phyloP scores from a whole-genome alignment of 2,888 invertebrate genomes.

The Phorcus lineatus region DNA sequence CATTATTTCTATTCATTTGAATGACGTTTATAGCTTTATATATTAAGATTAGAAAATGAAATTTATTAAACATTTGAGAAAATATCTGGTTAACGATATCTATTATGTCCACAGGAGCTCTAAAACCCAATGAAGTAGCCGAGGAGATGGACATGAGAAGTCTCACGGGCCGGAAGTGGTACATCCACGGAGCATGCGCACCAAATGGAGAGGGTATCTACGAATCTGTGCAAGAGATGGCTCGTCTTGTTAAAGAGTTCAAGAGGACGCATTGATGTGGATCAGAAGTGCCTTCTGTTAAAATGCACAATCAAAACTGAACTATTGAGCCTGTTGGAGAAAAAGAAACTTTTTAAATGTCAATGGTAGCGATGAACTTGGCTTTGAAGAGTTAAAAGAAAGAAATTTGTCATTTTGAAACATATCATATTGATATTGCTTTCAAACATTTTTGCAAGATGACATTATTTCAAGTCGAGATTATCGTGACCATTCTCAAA shows the following conservation, averaged over 20 bases:
- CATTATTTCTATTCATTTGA: no score
- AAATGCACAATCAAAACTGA: no score
- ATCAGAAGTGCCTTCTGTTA: no score
- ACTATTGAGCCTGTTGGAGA: no score
- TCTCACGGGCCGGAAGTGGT: constrained; percentile 69
- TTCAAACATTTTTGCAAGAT: not conserved
- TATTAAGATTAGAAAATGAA: not conserved
- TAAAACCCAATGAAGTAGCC: constrained; percentile 62
- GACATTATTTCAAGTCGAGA: no score
- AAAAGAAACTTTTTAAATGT: no score
- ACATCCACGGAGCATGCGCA: constrained; percentile 73
- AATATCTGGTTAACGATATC: no score
- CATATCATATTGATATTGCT: not conserved
- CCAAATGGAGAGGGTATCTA: constrained; percentile 72
- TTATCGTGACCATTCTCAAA: no score
- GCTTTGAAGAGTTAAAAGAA: no score
- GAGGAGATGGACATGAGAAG: constrained; percentile 61
- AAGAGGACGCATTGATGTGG: constrained; percentile 36
- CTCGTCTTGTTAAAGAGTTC: constrained; percentile 69
- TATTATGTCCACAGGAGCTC: constrained; percentile 51
- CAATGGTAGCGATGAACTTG: no score
- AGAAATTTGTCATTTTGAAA: no score
- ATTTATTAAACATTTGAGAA: not conserved
- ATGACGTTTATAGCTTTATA: not conserved
- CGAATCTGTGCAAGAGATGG: constrained; percentile 72